These are phyloP conservation scores for Himalopsyche anomala DNA, from an alignment of 2,888 invertebrate genomes.

Conservation along the genomic window DNA sequence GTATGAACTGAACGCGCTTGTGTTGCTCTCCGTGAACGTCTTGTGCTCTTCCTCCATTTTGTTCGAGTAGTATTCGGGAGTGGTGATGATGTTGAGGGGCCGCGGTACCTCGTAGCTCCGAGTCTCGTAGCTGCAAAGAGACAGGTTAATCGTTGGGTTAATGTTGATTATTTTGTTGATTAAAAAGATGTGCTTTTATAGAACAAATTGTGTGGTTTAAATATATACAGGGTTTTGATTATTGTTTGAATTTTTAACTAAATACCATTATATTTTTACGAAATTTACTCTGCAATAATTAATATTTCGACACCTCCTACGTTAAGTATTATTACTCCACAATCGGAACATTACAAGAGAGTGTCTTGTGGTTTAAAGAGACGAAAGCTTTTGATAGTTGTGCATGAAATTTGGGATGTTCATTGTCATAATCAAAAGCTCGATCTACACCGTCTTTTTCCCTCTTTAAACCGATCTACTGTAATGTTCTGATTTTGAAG, in stretches of 20 bases:
- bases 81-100: conserved; percentile 69
- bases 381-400: too few species aligned
- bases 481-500: too few species aligned
- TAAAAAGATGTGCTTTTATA: conserved; percentile 56
- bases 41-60: conserved; percentile 71
- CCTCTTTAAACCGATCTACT: too few species aligned
- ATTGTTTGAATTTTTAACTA: background rate
- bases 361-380: too few species aligned
- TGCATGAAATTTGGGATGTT: too few species aligned
- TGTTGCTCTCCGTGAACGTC: conserved; percentile 70
- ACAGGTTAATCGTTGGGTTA: conserved; percentile 57
- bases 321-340: too few species aligned
- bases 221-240: conserved; percentile 41
- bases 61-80: conserved; percentile 68
- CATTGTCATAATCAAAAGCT: too few species aligned
- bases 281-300: too few species aligned
- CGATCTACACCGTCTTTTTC: too few species aligned
- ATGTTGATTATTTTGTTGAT: conserved; percentile 45
- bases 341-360: too few species aligned
- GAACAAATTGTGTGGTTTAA: conserved; percentile 44
- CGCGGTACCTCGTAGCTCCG: conserved; percentile 77
- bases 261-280: background rate
- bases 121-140: conserved; percentile 75
- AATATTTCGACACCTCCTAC: too few species aligned
- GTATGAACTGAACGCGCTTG: conserved; percentile 62